phyloP scores from a whole-genome alignment of 2,797 vertebrate species.

The Somateria mollissima region DNA sequence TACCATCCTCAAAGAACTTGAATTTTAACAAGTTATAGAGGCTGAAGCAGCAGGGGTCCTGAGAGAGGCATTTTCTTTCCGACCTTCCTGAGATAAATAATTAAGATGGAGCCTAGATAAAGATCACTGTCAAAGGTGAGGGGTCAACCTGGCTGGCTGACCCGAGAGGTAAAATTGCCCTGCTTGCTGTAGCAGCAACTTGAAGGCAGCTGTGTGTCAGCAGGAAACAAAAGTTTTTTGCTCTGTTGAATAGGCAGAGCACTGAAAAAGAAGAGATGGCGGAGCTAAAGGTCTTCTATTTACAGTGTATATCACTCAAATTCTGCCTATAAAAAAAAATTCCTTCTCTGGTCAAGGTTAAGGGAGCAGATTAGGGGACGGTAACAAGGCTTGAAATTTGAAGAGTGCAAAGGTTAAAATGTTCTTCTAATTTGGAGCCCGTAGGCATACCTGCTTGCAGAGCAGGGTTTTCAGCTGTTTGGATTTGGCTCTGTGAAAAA shows the following conservation, averaged over 20 bases:
- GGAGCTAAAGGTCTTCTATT: background rate
- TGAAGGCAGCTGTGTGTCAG: conserved; percentile 40
- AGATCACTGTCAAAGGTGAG: conserved; percentile 70
- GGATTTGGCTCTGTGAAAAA: background rate
- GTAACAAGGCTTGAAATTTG: background rate
- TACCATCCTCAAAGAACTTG: conserved; percentile 31
- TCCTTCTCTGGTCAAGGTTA: background rate
- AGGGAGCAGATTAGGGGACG: background rate
- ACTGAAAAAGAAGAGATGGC: background rate
- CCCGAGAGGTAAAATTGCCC: conserved; percentile 26
- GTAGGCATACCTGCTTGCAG: background rate
- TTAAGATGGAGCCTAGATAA: conserved; percentile 69
- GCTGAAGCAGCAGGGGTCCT: conserved; percentile 45
- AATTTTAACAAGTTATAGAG: conserved; percentile 18
- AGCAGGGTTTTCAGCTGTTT: background rate
- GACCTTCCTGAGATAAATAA: conserved; percentile 71
- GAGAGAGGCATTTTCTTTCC: conserved; percentile 58
- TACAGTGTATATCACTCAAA: background rate
- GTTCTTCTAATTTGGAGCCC: background rate
- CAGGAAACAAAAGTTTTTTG: background rate
- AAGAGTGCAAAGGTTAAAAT: background rate
- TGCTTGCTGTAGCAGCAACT: background rate
- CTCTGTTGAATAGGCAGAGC: background rate
- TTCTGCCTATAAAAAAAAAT: background rate
- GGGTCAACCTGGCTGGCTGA: conserved; percentile 53